These are phyloP conservation scores for Stichodactyla mertensii DNA, from an alignment of 64 coral and sea anemone species.

Conservation along the genomic window DNA sequence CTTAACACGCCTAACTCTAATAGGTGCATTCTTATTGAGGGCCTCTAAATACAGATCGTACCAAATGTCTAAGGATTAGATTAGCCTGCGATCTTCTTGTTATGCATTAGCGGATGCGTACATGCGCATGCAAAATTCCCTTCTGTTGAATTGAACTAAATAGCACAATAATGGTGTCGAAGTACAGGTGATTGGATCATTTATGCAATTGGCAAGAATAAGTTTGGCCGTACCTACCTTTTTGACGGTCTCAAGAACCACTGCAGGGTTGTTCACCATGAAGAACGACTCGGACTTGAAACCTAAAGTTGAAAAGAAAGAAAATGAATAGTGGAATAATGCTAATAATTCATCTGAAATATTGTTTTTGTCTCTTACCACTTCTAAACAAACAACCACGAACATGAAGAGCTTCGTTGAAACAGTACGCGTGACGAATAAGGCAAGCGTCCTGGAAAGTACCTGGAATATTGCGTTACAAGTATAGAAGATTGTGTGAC, in stretches of 20 bases:
- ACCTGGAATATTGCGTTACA: slow-evolving; percentile 24
- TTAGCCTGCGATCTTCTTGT: no score
- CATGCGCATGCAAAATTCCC: no score
- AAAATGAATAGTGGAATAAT: not conserved
- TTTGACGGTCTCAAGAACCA: slow-evolving; percentile 91
- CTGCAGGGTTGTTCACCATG: slow-evolving; percentile 56
- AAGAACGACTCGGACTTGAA: slow-evolving; percentile 67
- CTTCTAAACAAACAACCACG: not conserved
- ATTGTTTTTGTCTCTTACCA: slow-evolving; percentile 21
- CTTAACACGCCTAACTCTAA: no score
- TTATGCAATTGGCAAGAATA: no score
- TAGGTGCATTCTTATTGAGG: no score
- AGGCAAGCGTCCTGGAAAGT: slow-evolving; percentile 81
- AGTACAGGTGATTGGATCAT: no score
- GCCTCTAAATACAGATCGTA: no score
- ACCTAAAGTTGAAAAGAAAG: not conserved
- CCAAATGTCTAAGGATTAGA: no score
- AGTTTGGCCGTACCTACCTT: slow-evolving; percentile 41
- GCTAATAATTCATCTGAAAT: not conserved
- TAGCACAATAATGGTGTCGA: no score
- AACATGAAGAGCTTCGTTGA: slow-evolving; percentile 68
- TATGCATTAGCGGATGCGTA: no score
- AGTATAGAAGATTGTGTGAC: not conserved
- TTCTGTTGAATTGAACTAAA: no score
- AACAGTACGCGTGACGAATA: slow-evolving; percentile 77